phyloP scores from a whole-genome alignment of 2,113 vertebrate genomes.

The Hippocampus guttulatus region DNA sequence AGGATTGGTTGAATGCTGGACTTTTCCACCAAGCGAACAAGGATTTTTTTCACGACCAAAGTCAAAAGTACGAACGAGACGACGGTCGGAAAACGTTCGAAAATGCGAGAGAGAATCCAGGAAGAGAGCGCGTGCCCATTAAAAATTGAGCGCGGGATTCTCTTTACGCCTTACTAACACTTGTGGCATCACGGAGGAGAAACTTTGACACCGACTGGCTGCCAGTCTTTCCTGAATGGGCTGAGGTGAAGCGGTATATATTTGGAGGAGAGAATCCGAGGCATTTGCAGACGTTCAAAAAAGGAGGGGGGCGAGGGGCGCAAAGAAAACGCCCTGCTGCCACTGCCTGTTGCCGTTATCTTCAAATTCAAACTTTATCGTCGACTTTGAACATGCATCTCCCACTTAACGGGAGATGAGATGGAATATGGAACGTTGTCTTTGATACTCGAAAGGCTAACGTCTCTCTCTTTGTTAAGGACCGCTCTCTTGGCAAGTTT shows the following conservation, averaged over 20 bases:
- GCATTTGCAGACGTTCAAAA: slow-evolving; percentile 44
- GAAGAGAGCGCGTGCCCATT: slow-evolving; percentile 44
- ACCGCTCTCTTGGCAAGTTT: slow-evolving; percentile 9
- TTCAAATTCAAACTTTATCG: slow-evolving; percentile 66
- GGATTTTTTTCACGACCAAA: neutral
- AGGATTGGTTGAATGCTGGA: slow-evolving; percentile 25
- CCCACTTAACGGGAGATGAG: slow-evolving; percentile 32
- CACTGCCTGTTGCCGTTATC: slow-evolving; percentile 63
- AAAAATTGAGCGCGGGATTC: slow-evolving; percentile 54
- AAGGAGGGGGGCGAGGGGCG: slow-evolving; percentile 47
- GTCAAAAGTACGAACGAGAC: neutral
- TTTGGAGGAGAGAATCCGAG: slow-evolving; percentile 33
- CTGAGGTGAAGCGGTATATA: slow-evolving; percentile 32
- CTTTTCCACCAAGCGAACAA: slow-evolving; percentile 25
- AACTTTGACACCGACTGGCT: slow-evolving; percentile 26
- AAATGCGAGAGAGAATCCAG: slow-evolving; percentile 51
- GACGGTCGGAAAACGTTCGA: slow-evolving; percentile 18
- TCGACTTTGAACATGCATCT: slow-evolving; percentile 50
- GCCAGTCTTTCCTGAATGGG: slow-evolving; percentile 38
- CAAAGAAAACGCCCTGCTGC: slow-evolving; percentile 74
- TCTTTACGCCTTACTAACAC: slow-evolving; percentile 24
- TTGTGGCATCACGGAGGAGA: slow-evolving; percentile 41
- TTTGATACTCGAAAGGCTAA: neutral
- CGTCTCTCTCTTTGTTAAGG: neutral
- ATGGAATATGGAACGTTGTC: slow-evolving; percentile 12